These are phyloP conservation scores for Azorinus chamasolen DNA, from an alignment of 2,888 invertebrate species.

Conservation along the genomic window DNA sequence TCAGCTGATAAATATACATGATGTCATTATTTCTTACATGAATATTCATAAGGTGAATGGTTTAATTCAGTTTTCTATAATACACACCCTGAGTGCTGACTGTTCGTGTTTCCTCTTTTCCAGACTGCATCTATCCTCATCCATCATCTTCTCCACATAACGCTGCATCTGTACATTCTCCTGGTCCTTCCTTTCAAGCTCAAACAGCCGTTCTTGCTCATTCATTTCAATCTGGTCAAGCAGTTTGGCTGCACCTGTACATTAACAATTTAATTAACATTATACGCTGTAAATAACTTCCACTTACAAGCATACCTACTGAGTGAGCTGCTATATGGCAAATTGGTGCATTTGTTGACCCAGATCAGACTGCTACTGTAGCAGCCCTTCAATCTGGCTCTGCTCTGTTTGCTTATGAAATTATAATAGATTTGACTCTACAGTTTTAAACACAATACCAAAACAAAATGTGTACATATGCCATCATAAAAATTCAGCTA, in stretches of 20 bases:
- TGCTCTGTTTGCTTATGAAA: too few species aligned
- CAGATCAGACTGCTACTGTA: too few species aligned
- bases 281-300: neutral
- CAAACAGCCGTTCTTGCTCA: slow-evolving; percentile 84
- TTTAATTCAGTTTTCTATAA: neutral
- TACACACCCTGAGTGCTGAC: slow-evolving; percentile 71
- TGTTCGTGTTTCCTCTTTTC: slow-evolving; percentile 83
- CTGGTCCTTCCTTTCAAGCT: slow-evolving; percentile 86
- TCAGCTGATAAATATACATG: too few species aligned
- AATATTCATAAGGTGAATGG: too few species aligned
- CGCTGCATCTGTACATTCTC: slow-evolving; percentile 86
- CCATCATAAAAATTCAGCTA: too few species aligned
- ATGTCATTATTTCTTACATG: too few species aligned
- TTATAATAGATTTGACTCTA: too few species aligned
- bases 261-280: neutral
- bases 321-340: too few species aligned
- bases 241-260: slow-evolving; percentile 83
- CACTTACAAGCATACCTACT: neutral
- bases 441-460: too few species aligned
- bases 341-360: too few species aligned
- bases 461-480: too few species aligned
- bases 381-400: too few species aligned
- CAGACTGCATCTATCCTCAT: slow-evolving; percentile 82
- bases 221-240: slow-evolving; percentile 86
- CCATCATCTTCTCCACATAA: slow-evolving; percentile 85